Evolutionary conservation across 2,888 invertebrate species (phyloP).

Genomic region (Lasioglossum calceatum): DNA sequence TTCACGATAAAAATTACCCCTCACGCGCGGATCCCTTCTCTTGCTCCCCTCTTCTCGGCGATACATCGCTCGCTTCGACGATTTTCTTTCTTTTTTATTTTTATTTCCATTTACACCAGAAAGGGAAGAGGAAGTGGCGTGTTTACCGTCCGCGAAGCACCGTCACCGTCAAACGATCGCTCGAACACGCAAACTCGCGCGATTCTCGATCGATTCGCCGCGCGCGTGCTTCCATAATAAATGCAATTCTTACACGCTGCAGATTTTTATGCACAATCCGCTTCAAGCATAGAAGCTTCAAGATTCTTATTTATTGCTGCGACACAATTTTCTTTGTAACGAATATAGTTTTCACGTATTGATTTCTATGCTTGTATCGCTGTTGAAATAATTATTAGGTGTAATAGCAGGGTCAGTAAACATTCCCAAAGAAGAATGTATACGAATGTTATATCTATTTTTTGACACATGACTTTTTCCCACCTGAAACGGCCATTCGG

Average conservation of each 20-base stretch:
- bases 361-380: too few relatives aligned
- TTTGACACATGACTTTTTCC: too few relatives aligned
- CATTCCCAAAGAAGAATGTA: too few relatives aligned
- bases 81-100: constrained; percentile 19
- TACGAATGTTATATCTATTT: too few relatives aligned
- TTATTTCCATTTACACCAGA: constrained; percentile 37
- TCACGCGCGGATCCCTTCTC: background rate
- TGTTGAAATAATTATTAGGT: too few relatives aligned
- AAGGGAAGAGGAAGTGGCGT: constrained; percentile 34
- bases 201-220: constrained; percentile 19
- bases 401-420: too few relatives aligned
- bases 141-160: constrained; percentile 35
- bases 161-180: constrained; percentile 10
- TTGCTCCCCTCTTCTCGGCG: background rate
- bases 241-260: background rate
- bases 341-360: too few relatives aligned
- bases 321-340: too few relatives aligned
- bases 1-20: constrained; percentile 36
- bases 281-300: too few relatives aligned
- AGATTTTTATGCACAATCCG: background rate
- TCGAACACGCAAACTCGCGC: constrained; percentile 18
- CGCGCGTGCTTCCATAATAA: background rate
- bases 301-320: too few relatives aligned
- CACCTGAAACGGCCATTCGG: too few relatives aligned
- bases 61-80: constrained; percentile 6